Evolutionary conservation across 1,140 invertebrate genomes (phyloP).

Genomic region (Akabosia matsudoensis): DNA sequence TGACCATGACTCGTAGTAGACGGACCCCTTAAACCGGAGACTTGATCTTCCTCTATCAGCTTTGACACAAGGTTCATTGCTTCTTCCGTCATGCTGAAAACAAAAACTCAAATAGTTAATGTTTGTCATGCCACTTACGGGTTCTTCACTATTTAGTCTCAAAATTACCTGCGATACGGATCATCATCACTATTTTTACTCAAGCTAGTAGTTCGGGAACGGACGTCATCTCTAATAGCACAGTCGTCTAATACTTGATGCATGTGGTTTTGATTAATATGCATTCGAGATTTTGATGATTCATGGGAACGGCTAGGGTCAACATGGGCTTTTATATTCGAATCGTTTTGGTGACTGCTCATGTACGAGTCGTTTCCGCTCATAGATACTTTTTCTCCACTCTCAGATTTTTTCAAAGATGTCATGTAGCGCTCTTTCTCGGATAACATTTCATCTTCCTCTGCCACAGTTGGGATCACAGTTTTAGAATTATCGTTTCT

Average conservation of each 20-base stretch:
- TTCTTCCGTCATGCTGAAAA: slow-evolving; percentile 61
- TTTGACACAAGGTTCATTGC: slow-evolving; percentile 71
- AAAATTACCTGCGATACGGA: slow-evolving; percentile 14
- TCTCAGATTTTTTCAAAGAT: background rate
- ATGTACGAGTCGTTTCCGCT: slow-evolving; percentile 2
- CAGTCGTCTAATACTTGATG: slow-evolving; percentile 17
- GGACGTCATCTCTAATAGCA: background rate
- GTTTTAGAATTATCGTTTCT: slow-evolving; percentile 36
- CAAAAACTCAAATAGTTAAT: background rate
- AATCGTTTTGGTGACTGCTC: slow-evolving; percentile 2
- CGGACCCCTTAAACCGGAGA: slow-evolving; percentile 42
- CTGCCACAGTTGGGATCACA: slow-evolving; percentile 39
- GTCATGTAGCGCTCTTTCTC: slow-evolving; percentile 15
- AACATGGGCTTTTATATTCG: background rate
- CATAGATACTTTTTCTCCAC: background rate
- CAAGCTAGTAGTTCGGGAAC: slow-evolving; percentile 19
- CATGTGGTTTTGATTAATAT: background rate
- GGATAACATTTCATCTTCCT: slow-evolving; percentile 27
- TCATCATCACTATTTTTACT: slow-evolving; percentile 18
- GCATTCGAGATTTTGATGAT: background rate
- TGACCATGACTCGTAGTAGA: slow-evolving; percentile 12
- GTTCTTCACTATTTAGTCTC: no score
- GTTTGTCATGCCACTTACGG: no score
- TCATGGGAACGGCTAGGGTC: background rate
- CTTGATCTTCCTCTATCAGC: slow-evolving; percentile 65